Percentiles rank a stretch among this genome's conserved stretches.
These are phyloP conservation scores for Opisthograptis luteolata DNA, from an alignment of 2,888 invertebrate species.

Conservation along the genomic window DNA sequence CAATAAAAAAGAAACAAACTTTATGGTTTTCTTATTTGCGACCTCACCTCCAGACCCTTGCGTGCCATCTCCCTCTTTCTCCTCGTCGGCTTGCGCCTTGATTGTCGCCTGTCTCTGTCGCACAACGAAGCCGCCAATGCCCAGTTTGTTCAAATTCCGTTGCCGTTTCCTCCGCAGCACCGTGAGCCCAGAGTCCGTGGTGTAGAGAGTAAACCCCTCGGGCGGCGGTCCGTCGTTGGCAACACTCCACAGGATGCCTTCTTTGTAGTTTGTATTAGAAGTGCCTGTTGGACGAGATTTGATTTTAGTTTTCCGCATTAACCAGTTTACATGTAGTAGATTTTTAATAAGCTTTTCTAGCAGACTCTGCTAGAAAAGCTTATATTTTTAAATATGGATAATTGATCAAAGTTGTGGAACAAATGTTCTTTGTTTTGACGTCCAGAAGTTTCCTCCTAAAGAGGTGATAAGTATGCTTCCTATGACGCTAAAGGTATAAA, in stretches of 20 bases:
- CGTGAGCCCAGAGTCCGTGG: constrained; percentile 92
- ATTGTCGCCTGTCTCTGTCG: constrained; percentile 85
- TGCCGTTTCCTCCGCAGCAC: constrained; percentile 93
- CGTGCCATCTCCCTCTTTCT: constrained; percentile 67
- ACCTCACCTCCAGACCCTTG: constrained; percentile 62
- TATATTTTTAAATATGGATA: too few relatives aligned
- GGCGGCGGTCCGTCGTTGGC: constrained; percentile 92
- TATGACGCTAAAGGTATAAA: too few relatives aligned
- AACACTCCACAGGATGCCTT: constrained; percentile 92
- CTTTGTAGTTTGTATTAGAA: constrained; percentile 85
- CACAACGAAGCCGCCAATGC: constrained; percentile 95
- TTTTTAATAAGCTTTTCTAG: too few relatives aligned
- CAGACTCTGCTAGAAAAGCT: too few relatives aligned
- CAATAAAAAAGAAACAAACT: too few relatives aligned
- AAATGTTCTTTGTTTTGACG: too few relatives aligned
- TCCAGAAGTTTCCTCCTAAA: too few relatives aligned
- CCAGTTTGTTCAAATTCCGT: constrained; percentile 93
- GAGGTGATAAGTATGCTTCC: too few relatives aligned
- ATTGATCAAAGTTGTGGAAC: too few relatives aligned
- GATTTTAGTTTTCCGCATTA: too few relatives aligned
- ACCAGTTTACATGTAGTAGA: too few relatives aligned
- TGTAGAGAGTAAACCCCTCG: constrained; percentile 91
- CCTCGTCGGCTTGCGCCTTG: constrained; percentile 66
- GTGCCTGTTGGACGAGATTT: constrained; percentile 41
- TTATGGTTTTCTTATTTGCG: too few relatives aligned